Base-by-base conservation (phyloP, 2,888 invertebrate species). In the Ophonus ardosiacus region DNA sequence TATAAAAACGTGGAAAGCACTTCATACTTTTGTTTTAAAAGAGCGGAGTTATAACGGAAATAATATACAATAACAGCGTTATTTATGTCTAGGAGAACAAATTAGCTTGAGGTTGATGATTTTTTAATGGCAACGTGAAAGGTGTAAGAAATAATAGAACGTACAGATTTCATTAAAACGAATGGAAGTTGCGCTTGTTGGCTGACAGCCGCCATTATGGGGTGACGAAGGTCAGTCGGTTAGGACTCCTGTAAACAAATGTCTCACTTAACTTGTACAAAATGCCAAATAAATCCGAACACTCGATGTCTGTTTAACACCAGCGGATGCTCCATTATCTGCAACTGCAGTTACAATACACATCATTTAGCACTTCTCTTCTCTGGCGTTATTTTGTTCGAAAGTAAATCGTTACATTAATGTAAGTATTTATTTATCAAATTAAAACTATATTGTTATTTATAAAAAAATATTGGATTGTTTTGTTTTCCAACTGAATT, bases 181-280 rank as follows among this genome's bases (percentile, higher is more conserved):
- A 80, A 80, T 80, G 56, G 80, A 61, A 59, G 61, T 80, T 59
- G 78, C 17, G 56, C n/a, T 57, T 78, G 56, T 63, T 38, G 38
- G 63, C 56, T 80, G 80, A 80, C 80, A 80, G 80, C 40, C 17
- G 38, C 80, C 61, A 80, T 80, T 80, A 80, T 61, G 59, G 61
- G 43, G 80, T 80, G 80, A 80, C 80, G 80, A 80, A 80, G 80
- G 80, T 80, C 61, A 59, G 61, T 40, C 61, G 59, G 18, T 80
- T 80, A 40, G 61, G 38, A 61, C 61, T 59, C 24, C 40, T 80
- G 80, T 80, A 61, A 80, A 80, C 80, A 80, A 78, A 78, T 78
- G 78, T 78, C 78, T 78, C 78, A 78, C 78, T 78, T 78, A 78
- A 57, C 78, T 57, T n/a, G 57, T 31, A 78, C 78, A 78, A 78